Evolutionary conservation across 2,797 vertebrate species (phyloP), one percentile per base, ranked within the genome.

Genomic region (Pelochelys cantorii): DNA sequence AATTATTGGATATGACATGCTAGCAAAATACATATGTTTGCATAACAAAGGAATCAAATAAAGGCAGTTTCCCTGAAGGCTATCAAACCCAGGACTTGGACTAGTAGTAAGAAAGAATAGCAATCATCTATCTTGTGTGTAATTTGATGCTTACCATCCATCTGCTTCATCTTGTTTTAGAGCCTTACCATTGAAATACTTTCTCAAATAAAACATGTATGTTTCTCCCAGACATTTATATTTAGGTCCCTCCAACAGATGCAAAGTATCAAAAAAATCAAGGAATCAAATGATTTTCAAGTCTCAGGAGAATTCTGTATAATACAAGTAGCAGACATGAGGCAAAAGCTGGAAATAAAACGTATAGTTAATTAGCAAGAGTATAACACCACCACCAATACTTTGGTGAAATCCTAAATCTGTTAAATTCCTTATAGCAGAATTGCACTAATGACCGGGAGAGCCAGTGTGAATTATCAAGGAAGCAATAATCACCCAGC

Each of bases 11-110:
- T 89, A 87, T 34, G 89, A 86, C 94, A 85, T 0, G 1, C 74
- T 89, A 92, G 94, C 11, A 18, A 88, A 89, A 90, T 86, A 53
- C 17, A 37, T 18, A 83, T 74, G 75, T 89, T 95, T 90, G 91
- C 80, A 55, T 52, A 71, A 87, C 62, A 52, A 68, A 82, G 48
- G 91, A 96, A 88, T 90, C 91, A 93, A 95, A 80, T 0, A 10
- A 29, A 77, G 84, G 60, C 84, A n/a, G 37, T 56, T n/a, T 0
- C 0, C 78, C 7, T 9, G 18, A n/a, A 52, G 53, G 37, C 1
- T 4, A 52, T 78, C 14, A 56, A 25, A 3, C 2, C 14, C 34
- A 57, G 91, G 52, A 29, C 0, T 10, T 42, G 75, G 62, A 52
- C 79, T 80, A 60, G 55, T 1, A 1, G 53, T 37, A 79, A 7